Base-by-base conservation (phyloP, 2,888 invertebrate species). In the Drosophila kanekoi region DNA sequence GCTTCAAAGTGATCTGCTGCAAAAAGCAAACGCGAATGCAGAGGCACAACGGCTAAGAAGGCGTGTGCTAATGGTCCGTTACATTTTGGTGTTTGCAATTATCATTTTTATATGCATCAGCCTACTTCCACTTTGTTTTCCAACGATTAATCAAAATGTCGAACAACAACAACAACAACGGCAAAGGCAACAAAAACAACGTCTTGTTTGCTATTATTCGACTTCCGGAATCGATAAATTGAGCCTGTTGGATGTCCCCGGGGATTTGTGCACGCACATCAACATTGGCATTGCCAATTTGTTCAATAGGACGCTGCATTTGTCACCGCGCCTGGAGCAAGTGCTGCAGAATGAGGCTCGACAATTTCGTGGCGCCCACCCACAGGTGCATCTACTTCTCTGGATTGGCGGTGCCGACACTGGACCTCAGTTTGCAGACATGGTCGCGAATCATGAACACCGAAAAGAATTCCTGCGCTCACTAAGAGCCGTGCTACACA, bases 231-330 rank as follows among this genome's bases (percentile, higher is more conserved):
- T 4, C 4, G 40, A 81, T 28, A 58, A 77, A 68, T 92, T 96
- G 57, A 89, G 92, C 83, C 94, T 95, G 6, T 89, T 92, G 37
- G 92, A 93, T 79, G 94, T 97, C 33, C 95, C 96, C 89, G 94
- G 96, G 23, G 91, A 94, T 81, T 93, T 97, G 61, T 98, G 97
- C 91, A 96, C 97, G 1, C 97, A 97, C 92, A 94, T 97, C 67
- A 96, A 96, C 90, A 93, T 97, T 61, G 97, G 96, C 44, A 96
- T 96, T 93, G 96, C 95, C 20, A 90, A 91, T 64, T 93, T 97
- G 41, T 89, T 91, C 4, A 94, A 96, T 83, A 94, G 94, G 74
- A 92, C 94, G 9, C 92, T 97, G 33, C 79, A 92, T 56, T 92
- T 96, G 28, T 93, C 93, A 11, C 89, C 93, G 4, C 74, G 90